Base-by-base conservation (phyloP, 1,140 invertebrate genomes). In the Alviniconcha marisindica region DNA sequence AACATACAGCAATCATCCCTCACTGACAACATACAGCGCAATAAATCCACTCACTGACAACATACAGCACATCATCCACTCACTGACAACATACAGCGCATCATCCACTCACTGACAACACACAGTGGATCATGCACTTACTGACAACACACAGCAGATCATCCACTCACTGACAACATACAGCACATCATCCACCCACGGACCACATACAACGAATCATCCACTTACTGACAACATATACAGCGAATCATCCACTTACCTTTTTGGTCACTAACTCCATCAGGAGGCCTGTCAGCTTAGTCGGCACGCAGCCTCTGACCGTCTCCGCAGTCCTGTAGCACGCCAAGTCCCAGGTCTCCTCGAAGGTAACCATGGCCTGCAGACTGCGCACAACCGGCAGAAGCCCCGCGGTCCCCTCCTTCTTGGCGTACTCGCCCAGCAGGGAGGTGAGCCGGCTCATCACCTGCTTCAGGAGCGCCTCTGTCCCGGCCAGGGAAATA, bases 201-300 rank as follows among this genome's bases (percentile, higher is more conserved):
- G n/a, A n/a, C n/a, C n/a, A n/a, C n/a, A n/a, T n/a, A n/a, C n/a
- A n/a, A n/a, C n/a, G n/a, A n/a, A n/a, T n/a, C n/a, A n/a, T n/a
- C n/a, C n/a, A n/a, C n/a, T n/a, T n/a, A n/a, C n/a, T n/a, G n/a
- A n/a, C n/a, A n/a, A n/a, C n/a, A n/a, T n/a, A n/a, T n/a, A n/a
- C n/a, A n/a, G n/a, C n/a, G n/a, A 66, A n/a, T n/a, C 24, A 66
- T 3, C 14, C 33, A 38, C 69, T 56, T 77, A 86, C 87, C 77
- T 82, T 88, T n/a, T 82, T 79, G 28, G 69, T 76, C 5, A 81
- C 84, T 24, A 86, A 66, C 21, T 82, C 81, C 12, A 85, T 24
- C 38, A 88, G 44, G 12, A 60, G 44, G 28, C 86, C 85, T 3
- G 82, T 77, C 33, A 86, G 66, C 51, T 80, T 86, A 5, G 73